Evolutionary conservation across 2,113 vertebrate genomes (phyloP), one percentile per base, ranked within the genome.

Genomic region (Leptodactylus fuscus): DNA sequence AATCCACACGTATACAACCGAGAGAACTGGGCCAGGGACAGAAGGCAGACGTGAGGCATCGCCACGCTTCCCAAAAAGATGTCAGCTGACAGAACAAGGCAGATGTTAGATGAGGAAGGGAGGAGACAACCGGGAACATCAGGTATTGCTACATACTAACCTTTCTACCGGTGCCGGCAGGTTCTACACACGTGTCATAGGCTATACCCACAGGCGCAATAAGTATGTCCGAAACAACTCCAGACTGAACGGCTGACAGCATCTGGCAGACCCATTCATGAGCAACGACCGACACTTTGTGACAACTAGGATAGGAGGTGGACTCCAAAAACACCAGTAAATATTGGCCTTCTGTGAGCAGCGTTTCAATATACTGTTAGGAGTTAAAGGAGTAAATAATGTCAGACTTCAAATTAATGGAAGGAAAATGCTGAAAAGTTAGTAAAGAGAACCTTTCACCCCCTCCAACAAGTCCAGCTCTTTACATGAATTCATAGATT

Each of bases 151-250:
- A 44, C 24, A 34, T 3, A 76, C 92, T 93, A 88, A 95, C 94
- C 11, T 0, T 62, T 62, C 51, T 11, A 0, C 9, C n/a, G 2
- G 0, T 0, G 3, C 0, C 2, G 0, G 0, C 1, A 0, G 13
- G 0, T 0, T 87, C 88, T 0, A 92, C 93, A 29, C 76, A 46
- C 44, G 82, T 0, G 0, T 95, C 97, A 0, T 98, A 98, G 82
- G 95, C 91, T 29, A 97, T 90, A 49, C 95, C 95, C 88, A 97
- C 93, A 0, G 97, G 96, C 20, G 97, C 92, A 41, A 99, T 16
- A 15, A 88, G 88, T 67, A 94, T 88, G 6, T 98, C 95, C 0
- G 95, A 87, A 60, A 97, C 87, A 0, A 87, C 69, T 0, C 92
- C 89, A 0, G 88, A 88, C 22, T 82, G 89, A 83, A 97, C 83